Percentiles rank a stretch among this genome's conserved stretches.
phyloP scores from a whole-genome alignment of 2,888 invertebrate genomes.

The Caenorhabditis sulstoni region DNA sequence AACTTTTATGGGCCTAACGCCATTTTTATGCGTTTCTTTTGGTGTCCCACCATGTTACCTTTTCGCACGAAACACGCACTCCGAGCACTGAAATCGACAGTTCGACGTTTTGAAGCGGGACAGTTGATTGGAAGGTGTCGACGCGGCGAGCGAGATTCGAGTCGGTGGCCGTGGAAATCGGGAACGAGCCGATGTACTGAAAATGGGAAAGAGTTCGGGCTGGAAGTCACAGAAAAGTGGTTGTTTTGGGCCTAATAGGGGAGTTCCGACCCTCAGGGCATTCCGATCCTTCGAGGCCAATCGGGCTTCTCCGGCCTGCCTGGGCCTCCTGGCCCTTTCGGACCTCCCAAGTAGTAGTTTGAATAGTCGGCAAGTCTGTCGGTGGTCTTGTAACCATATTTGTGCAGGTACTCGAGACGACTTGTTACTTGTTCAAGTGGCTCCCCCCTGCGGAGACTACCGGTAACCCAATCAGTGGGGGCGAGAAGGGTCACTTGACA shows the following conservation, averaged over 20 bases:
- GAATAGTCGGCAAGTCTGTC: neutral
- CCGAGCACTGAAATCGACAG: slow-evolving; percentile 65
- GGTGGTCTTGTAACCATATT: neutral
- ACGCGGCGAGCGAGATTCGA: slow-evolving; percentile 42
- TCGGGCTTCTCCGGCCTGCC: too few relatives aligned
- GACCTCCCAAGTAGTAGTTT: slow-evolving; percentile 10
- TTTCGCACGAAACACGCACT: slow-evolving; percentile 57
- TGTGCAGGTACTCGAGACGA: slow-evolving; percentile 34
- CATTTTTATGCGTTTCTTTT: slow-evolving; percentile 12
- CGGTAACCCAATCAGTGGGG: slow-evolving; percentile 43
- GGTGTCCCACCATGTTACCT: slow-evolving; percentile 37
- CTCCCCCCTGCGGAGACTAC: slow-evolving; percentile 21
- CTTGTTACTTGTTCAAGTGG: slow-evolving; percentile 47
- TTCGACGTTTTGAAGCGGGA: slow-evolving; percentile 43
- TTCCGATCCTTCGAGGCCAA: too few relatives aligned
- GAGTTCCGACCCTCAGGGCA: too few relatives aligned
- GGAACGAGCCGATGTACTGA: slow-evolving; percentile 68
- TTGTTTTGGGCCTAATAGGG: too few relatives aligned
- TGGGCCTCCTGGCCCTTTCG: too few relatives aligned
- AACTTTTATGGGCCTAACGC: slow-evolving; percentile 34
- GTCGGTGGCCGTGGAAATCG: slow-evolving; percentile 59
- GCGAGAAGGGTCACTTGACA: slow-evolving; percentile 39
- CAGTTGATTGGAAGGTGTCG: slow-evolving; percentile 51
- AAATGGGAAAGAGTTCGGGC: neutral
- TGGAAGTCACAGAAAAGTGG: too few relatives aligned